Conservation (phyloP, 2,797 vertebrate genomes). For the Urophycis tenuis region DNA sequence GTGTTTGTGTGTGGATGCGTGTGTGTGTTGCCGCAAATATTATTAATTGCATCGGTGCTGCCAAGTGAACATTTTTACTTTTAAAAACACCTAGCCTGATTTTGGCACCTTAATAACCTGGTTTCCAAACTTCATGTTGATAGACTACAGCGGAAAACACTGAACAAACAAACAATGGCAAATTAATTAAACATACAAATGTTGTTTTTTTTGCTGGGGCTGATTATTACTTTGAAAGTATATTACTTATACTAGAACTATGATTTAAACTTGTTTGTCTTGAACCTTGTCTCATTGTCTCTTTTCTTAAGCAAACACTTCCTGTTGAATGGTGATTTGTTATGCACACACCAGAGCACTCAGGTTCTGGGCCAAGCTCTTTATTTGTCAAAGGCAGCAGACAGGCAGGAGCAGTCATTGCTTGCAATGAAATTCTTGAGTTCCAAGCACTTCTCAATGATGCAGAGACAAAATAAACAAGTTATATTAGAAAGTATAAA, state of each 20-base stretch:
- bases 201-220: not conserved
- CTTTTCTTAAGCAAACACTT: not conserved
- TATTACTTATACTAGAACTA: not conserved
- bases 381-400: too few relatives aligned
- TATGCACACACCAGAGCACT: not conserved
- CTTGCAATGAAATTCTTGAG: too few relatives aligned
- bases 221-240: slow-evolving; percentile 1
- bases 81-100: slow-evolving; percentile 1
- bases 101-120: not conserved
- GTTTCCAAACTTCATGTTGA: not conserved
- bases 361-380: too few relatives aligned
- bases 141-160: not conserved
- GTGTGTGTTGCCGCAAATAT: not conserved
- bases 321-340: not conserved
- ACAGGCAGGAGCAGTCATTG: too few relatives aligned
- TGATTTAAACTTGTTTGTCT: not conserved
- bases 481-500: too few relatives aligned
- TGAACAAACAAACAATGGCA: slow-evolving; percentile 3
- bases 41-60: not conserved
- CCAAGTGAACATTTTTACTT: slow-evolving; percentile 3
- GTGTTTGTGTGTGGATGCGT: not conserved
- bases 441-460: too few relatives aligned
- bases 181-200: not conserved
- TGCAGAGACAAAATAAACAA: too few relatives aligned
- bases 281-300: not conserved